A percentile compares a stretch with the other conserved stretches of the same genome.
Conservation (phyloP, 2,888 invertebrate species). For the Clusia tigrina region DNA sequence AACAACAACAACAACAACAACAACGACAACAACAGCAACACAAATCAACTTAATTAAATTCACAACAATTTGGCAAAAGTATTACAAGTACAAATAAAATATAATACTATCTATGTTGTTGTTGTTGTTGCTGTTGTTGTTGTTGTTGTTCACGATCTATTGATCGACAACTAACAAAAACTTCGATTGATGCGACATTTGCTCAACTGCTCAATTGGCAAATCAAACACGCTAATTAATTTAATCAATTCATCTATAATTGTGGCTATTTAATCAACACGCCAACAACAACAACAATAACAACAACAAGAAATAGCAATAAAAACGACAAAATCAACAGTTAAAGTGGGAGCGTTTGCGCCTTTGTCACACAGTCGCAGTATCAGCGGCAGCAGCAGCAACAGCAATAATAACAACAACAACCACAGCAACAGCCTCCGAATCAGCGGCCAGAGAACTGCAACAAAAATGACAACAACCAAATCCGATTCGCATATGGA, state of each 20-base stretch:
- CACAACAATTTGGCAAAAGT: not conserved
- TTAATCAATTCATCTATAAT: constrained; percentile 44
- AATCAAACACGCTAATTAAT: constrained; percentile 46
- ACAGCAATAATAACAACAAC: too few relatives aligned
- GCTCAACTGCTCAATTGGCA: constrained; percentile 41
- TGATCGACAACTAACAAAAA: constrained; percentile 20
- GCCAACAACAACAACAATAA: constrained; percentile 16
- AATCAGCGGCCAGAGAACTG: too few relatives aligned
- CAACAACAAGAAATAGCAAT: constrained; percentile 18
- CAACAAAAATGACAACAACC: not conserved
- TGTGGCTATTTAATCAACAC: constrained; percentile 20
- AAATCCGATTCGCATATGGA: not conserved
- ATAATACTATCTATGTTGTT: not conserved
- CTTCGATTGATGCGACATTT: constrained; percentile 20
- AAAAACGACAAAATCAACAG: not conserved
- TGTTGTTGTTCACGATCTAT: not conserved
- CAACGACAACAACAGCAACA: not conserved
- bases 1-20: not conserved
- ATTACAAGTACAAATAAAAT: not conserved
- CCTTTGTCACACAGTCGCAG: constrained; percentile 21
- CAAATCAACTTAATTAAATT: constrained; percentile 2
- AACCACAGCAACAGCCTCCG: too few relatives aligned
- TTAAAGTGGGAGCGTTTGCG: constrained; percentile 24
- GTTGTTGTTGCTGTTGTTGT: not conserved
- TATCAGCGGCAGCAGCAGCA: constrained; percentile 18